A percentile compares a stretch with the other conserved stretches of the same genome.
These are phyloP conservation scores for Meganola albula DNA, from an alignment of 2,888 invertebrate genomes.

Conservation along the genomic window DNA sequence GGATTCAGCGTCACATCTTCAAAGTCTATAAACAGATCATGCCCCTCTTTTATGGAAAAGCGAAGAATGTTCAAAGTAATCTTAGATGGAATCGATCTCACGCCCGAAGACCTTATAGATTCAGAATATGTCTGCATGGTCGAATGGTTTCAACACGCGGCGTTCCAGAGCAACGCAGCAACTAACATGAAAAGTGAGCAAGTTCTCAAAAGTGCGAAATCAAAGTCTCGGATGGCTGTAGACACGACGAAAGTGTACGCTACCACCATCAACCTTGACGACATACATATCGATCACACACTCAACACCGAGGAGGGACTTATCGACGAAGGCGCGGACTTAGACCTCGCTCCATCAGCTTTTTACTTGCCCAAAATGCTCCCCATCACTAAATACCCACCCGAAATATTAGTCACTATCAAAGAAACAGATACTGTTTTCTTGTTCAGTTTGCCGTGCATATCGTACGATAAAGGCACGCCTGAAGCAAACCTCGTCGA, in stretches of 20 bases:
- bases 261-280: slow-evolving; percentile 71
- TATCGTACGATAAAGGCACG: slow-evolving; percentile 78
- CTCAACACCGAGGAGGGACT: slow-evolving; percentile 58
- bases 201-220: slow-evolving; percentile 32
- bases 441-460: slow-evolving; percentile 80
- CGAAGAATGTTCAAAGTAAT: slow-evolving; percentile 43
- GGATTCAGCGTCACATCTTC: neutral
- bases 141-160: slow-evolving; percentile 52
- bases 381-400: slow-evolving; percentile 62
- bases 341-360: slow-evolving; percentile 60
- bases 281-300: slow-evolving; percentile 71
- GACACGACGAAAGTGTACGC: slow-evolving; percentile 58
- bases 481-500: slow-evolving; percentile 77
- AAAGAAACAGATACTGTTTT: slow-evolving; percentile 82
- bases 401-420: slow-evolving; percentile 79
- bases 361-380: slow-evolving; percentile 54
- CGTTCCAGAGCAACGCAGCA: slow-evolving; percentile 43
- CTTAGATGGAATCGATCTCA: slow-evolving; percentile 41
- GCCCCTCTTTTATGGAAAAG: slow-evolving; percentile 40
- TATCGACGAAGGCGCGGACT: slow-evolving; percentile 33
- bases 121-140: slow-evolving; percentile 47
- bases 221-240: slow-evolving; percentile 30
- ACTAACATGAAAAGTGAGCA: slow-evolving; percentile 41
- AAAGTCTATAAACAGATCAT: neutral
- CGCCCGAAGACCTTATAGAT: slow-evolving; percentile 54